Conservation (phyloP, 1,140 invertebrate species). For the Ditylenchus dipsaci region DNA sequence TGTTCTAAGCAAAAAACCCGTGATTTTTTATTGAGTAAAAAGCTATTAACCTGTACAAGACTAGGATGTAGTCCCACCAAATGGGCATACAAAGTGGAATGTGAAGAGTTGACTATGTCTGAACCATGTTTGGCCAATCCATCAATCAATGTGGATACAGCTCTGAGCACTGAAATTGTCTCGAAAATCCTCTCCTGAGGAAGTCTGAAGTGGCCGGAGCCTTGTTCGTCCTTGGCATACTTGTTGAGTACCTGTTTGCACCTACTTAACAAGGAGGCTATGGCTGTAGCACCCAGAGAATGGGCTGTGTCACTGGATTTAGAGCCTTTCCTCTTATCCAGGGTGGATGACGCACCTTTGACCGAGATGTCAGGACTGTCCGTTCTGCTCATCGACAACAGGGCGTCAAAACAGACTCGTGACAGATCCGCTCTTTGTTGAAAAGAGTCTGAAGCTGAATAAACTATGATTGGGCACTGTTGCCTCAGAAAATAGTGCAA, state of each 20-base stretch:
- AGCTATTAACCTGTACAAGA: slow-evolving; percentile 34
- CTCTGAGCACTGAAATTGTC: slow-evolving; percentile 46
- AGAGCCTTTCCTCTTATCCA: not conserved
- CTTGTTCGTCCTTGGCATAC: slow-evolving; percentile 49
- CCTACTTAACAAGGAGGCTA: slow-evolving; percentile 38
- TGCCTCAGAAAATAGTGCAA: not conserved
- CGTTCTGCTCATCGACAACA: slow-evolving; percentile 46
- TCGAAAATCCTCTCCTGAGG: slow-evolving; percentile 52
- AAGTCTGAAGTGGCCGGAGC: slow-evolving; percentile 42
- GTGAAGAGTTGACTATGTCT: slow-evolving; percentile 9
- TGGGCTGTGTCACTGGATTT: slow-evolving; percentile 17
- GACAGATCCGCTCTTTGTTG: slow-evolving; percentile 52
- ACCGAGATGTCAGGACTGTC: slow-evolving; percentile 17
- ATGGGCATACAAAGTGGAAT: slow-evolving; percentile 43
- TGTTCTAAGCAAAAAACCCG: no score
- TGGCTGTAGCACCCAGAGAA: slow-evolving; percentile 43
- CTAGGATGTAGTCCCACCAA: slow-evolving; percentile 44
- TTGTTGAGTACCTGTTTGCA: slow-evolving; percentile 49
- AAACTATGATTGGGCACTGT: not conserved
- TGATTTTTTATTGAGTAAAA: no score
- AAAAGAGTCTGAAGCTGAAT: slow-evolving; percentile 58
- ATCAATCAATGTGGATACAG: slow-evolving; percentile 47
- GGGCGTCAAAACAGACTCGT: slow-evolving; percentile 55
- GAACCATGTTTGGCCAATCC: slow-evolving; percentile 35
- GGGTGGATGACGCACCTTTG: slow-evolving; percentile 5